Evolutionary conservation across 2,888 invertebrate species (phyloP).

Genomic region (Eueremaeus valkanovi): DNA sequence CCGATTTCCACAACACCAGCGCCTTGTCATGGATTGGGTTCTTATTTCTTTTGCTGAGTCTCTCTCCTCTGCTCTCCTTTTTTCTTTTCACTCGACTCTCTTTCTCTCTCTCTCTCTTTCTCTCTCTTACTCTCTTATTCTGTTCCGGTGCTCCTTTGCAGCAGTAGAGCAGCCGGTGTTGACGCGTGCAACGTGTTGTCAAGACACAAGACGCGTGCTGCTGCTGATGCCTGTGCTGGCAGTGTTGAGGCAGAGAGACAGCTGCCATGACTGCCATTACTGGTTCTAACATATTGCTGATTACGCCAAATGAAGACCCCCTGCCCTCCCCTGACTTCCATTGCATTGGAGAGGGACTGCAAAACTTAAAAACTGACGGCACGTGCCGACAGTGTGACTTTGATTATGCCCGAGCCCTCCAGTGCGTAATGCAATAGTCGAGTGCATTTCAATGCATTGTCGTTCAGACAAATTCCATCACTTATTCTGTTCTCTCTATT

Average conservation of each 20-base stretch:
- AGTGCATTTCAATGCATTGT: too few relatives aligned
- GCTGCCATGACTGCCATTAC: slow-evolving; percentile 32
- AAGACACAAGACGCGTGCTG: slow-evolving; percentile 34
- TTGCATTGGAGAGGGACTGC: neutral
- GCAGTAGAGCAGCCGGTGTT: slow-evolving; percentile 28
- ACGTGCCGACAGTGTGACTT: slow-evolving; percentile 21
- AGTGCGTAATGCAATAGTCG: too few relatives aligned
- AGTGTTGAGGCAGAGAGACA: slow-evolving; percentile 17
- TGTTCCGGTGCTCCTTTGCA: neutral
- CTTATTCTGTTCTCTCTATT: too few relatives aligned
- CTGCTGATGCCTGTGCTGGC: too few relatives aligned
- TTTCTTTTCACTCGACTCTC: neutral
- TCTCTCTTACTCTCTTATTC: slow-evolving; percentile 15
- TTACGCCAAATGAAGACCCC: slow-evolving; percentile 4
- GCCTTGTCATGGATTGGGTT: too few relatives aligned
- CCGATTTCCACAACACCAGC: too few relatives aligned
- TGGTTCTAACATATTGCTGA: slow-evolving; percentile 23
- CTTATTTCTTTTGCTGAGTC: neutral
- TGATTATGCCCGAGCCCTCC: neutral
- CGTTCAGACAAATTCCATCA: too few relatives aligned
- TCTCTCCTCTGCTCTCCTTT: slow-evolving; percentile 2
- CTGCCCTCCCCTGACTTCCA: neutral
- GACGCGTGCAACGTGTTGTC: slow-evolving; percentile 33
- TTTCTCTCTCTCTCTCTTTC: slow-evolving; percentile 11
- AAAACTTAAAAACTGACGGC: slow-evolving; percentile 1